A percentile compares a stretch with the other conserved stretches of the same genome.
Conservation (phyloP, 92 coral and sea anemone species). For the Epizoanthus illoricatus region DNA sequence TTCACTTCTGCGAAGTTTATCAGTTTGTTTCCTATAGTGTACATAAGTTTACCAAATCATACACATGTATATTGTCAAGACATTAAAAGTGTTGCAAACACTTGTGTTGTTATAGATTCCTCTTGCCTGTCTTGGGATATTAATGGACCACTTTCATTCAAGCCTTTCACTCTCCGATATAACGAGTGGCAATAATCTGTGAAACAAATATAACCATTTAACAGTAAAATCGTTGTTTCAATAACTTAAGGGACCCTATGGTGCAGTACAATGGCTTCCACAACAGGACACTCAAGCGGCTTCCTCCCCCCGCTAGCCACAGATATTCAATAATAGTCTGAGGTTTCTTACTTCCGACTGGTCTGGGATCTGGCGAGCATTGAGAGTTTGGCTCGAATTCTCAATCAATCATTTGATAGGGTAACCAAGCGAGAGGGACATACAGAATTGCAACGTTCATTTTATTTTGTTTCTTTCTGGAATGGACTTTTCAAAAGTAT, state of each 20-base stretch:
- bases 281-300: constrained; percentile 40
- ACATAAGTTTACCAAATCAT: constrained; percentile 3
- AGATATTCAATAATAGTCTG: constrained; percentile 18
- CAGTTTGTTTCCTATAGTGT: background rate
- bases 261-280: constrained; percentile 53
- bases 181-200: constrained; percentile 14
- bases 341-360: constrained; percentile 34
- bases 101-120: constrained; percentile 5
- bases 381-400: constrained; percentile 29
- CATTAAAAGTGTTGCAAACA: constrained; percentile 18
- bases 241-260: constrained; percentile 39
- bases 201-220: constrained; percentile 44
- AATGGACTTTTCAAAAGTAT: constrained; percentile 5
- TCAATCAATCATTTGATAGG: background rate
- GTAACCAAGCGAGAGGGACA: background rate
- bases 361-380: constrained; percentile 4
- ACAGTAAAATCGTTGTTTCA: constrained; percentile 43
- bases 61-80: constrained; percentile 18
- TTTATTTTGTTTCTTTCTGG: background rate
- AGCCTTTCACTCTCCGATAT: background rate
- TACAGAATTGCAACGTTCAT: background rate
- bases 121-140: constrained; percentile 7
- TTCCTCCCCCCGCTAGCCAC: constrained; percentile 32
- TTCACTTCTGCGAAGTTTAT: constrained; percentile 6
- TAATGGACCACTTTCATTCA: constrained; percentile 2